A percentile compares a stretch with the other conserved stretches of the same genome.
phyloP scores from a whole-genome alignment of 2,113 vertebrate species.

The Opisthocomus hoazin region DNA sequence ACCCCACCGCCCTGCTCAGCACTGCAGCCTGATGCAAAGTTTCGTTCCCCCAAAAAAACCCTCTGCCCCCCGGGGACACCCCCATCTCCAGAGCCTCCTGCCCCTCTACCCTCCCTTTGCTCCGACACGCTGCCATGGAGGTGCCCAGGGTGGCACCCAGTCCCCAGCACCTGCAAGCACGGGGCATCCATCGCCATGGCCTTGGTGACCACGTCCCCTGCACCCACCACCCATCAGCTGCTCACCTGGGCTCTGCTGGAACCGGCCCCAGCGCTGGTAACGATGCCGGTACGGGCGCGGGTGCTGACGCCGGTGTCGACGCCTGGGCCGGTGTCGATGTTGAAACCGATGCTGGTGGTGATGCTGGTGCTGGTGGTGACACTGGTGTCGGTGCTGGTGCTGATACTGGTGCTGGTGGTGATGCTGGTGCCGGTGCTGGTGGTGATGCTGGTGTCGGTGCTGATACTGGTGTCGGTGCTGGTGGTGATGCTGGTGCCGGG shows the following conservation, averaged over 20 bases:
- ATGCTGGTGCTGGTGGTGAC: accelerated
- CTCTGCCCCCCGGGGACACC: background rate
- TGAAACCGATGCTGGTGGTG: accelerated
- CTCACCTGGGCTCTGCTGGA: background rate
- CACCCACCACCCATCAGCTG: background rate
- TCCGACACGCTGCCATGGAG: background rate
- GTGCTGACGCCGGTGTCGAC: accelerated
- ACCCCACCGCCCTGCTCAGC: background rate
- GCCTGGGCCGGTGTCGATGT: accelerated
- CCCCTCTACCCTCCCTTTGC: background rate
- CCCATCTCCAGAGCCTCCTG: background rate
- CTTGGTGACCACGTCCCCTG: background rate
- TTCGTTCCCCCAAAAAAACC: background rate
- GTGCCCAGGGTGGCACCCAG: background rate
- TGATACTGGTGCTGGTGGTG: accelerated
- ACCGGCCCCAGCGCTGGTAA: background rate
- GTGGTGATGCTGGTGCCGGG: accelerated
- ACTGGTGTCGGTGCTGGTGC: accelerated
- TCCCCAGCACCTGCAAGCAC: background rate
- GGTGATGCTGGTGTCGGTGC: too few species aligned
- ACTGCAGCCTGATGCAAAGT: background rate
- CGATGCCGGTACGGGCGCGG: accelerated
- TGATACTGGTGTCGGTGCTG: accelerated
- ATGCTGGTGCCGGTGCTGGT: accelerated
- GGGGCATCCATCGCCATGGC: background rate